A percentile compares a stretch with the other conserved stretches of the same genome.
phyloP scores from a whole-genome alignment of 2,888 invertebrate genomes.

The Drosophila birchii region DNA sequence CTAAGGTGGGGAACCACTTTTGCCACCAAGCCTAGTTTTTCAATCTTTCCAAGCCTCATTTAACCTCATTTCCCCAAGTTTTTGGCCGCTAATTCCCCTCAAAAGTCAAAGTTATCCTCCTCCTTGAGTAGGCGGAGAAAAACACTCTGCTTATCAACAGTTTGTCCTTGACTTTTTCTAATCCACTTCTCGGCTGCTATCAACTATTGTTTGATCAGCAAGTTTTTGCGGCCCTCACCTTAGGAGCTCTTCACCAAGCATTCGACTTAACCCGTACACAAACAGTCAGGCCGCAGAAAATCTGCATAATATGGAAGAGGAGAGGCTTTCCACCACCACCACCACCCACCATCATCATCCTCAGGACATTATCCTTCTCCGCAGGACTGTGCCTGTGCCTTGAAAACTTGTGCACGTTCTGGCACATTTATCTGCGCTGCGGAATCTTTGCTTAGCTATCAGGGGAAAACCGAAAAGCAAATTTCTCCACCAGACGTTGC shows the following conservation, averaged over 20 bases:
- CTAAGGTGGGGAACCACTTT: background rate
- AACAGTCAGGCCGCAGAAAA: slow-evolving; percentile 56
- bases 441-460: slow-evolving; percentile 60
- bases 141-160: slow-evolving; percentile 23
- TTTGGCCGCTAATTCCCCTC: slow-evolving; percentile 9
- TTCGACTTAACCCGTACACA: slow-evolving; percentile 51
- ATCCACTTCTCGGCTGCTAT: slow-evolving; percentile 35
- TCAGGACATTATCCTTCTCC: slow-evolving; percentile 8
- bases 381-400: slow-evolving; percentile 17
- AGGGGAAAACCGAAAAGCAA: slow-evolving; percentile 42
- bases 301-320: slow-evolving; percentile 61
- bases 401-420: slow-evolving; percentile 73
- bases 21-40: background rate
- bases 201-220: slow-evolving; percentile 55
- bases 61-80: slow-evolving; percentile 8
- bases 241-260: slow-evolving; percentile 43
- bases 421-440: slow-evolving; percentile 65
- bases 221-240: slow-evolving; percentile 37
- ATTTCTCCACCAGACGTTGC: slow-evolving; percentile 31
- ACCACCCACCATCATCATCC: slow-evolving; percentile 9
- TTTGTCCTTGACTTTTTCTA: slow-evolving; percentile 37
- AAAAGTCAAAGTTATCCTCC: slow-evolving; percentile 10
- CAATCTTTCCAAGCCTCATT: slow-evolving; percentile 6
- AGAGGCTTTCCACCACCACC: slow-evolving; percentile 8
- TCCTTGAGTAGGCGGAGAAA: background rate